Evolutionary conservation across 2,113 vertebrate species (phyloP), one percentile per base, ranked within the genome.

Genomic region (Melanerpes aurifrons): DNA sequence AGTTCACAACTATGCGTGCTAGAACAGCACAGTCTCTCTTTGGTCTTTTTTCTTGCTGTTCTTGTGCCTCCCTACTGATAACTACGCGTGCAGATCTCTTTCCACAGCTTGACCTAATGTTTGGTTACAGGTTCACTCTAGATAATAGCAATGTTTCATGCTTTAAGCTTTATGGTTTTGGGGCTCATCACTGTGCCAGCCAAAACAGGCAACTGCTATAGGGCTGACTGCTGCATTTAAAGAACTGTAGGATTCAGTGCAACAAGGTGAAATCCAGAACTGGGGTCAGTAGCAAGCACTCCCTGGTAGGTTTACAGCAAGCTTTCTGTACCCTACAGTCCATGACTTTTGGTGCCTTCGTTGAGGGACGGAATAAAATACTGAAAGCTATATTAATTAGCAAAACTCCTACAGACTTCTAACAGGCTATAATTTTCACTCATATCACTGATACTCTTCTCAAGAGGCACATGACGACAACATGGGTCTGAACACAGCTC

Each of bases 401-500:
- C 48, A 83, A 80, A 82, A 86, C 17, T 89, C 54, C 63, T 61
- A 80, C 3, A 58, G 84, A 47, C 58, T 61, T 74, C 17, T 40
- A n/a, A 62, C 26, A 78, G 28, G 14, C 32, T 62, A 71, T 13
- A 59, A 7, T 58, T 91, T 45, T 77, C 58, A 71, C 40, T 84
- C 6, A 1, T 57, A 56, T 53, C 62, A 57, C 57, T 58, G 53
- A 31, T 25, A 47, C 1, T 20, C 31, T 61, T 75, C 57, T 83
- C 72, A 83, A 81, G 87, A 75, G 31, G 28, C 10, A 59, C 57
- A 31, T 5, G 18, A 24, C 66, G 54, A 67, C 48, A 80, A 66
- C 72, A 93, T 54, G 31, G 20, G 24, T 70, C 28, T 0, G 0
- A 57, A 12, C 6, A 2, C 0, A 0, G 48, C 69, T 87, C 64